A percentile compares a stretch with the other conserved stretches of the same genome.
These are phyloP conservation scores for Neomorphus geoffroyi DNA, from an alignment of 2,797 vertebrate species.

Conservation along the genomic window DNA sequence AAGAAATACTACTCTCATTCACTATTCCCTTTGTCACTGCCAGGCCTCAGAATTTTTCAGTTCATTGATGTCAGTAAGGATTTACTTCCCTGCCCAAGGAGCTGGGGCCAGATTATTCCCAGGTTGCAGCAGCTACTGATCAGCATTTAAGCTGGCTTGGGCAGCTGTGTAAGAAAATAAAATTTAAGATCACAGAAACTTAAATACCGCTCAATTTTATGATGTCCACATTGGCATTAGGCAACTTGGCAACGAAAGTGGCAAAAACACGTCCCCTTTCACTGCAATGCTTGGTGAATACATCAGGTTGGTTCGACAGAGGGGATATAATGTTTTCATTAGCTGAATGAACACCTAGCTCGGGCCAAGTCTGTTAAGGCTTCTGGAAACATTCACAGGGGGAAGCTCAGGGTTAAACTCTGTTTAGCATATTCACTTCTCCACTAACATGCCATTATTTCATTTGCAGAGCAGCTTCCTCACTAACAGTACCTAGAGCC, in stretches of 20 bases:
- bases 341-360: neutral
- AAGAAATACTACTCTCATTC: slow-evolving; percentile 65
- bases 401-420: slow-evolving; percentile 4
- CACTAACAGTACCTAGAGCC: neutral
- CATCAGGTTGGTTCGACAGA: neutral
- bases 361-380: neutral
- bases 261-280: neutral
- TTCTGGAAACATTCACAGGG: slow-evolving; percentile 14
- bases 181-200: slow-evolving; percentile 35
- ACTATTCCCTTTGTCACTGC: slow-evolving; percentile 65
- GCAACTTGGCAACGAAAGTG: neutral
- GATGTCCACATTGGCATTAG: neutral
- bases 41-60: slow-evolving; percentile 60
- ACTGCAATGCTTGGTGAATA: neutral
- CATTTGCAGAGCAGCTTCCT: neutral
- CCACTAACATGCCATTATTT: neutral
- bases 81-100: slow-evolving; percentile 55
- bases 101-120: slow-evolving; percentile 52
- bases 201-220: neutral
- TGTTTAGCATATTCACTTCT: neutral
- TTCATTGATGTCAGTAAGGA: slow-evolving; percentile 62
- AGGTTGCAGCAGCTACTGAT: slow-evolving; percentile 43
- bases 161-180: slow-evolving; percentile 34
- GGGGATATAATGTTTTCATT: neutral
- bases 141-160: slow-evolving; percentile 16